phyloP scores from a whole-genome alignment of 2,113 vertebrate genomes.

The Pyxicephalus adspersus region DNA sequence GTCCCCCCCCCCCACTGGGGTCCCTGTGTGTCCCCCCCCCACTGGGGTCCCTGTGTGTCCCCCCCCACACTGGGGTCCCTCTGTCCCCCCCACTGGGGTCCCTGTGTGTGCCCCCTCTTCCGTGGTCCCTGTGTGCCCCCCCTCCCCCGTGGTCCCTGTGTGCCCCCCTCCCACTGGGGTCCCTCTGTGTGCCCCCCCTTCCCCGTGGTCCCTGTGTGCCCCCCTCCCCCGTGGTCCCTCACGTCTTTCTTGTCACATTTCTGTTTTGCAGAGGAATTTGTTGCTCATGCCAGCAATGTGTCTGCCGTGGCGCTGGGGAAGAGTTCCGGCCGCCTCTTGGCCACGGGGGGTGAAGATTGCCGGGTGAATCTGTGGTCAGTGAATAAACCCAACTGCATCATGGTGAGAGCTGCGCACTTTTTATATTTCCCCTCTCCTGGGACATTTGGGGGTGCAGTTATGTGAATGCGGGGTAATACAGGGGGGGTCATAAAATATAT shows the following conservation, averaged over 20 bases:
- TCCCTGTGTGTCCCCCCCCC: too few relatives aligned
- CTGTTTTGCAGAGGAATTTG: constrained; percentile 83
- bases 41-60: background rate
- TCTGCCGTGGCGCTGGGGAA: constrained; percentile 88
- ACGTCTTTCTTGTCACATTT: constrained; percentile 4
- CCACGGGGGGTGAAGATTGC: constrained; percentile 93
- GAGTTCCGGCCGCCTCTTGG: constrained; percentile 87
- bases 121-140: background rate
- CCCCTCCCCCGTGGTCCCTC: background rate
- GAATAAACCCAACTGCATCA: constrained; percentile 96
- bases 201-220: background rate
- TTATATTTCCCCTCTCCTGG: background rate
- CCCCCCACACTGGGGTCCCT: too few relatives aligned
- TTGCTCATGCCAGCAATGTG: constrained; percentile 88
- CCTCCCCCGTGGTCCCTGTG: background rate
- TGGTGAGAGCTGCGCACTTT: constrained; percentile 76
- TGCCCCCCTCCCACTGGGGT: too few relatives aligned
- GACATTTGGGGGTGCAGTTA: too few relatives aligned
- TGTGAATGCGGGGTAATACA: too few relatives aligned
- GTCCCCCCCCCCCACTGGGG: background rate
- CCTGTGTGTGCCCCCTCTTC: background rate
- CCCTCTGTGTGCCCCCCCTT: too few relatives aligned
- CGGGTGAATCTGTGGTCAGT: constrained; percentile 94
- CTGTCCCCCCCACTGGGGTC: background rate
- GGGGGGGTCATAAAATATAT: too few relatives aligned